Evolutionary conservation across 2,797 vertebrate genomes (phyloP), one percentile per base, ranked within the genome.

Genomic region (Geotria australis): DNA sequence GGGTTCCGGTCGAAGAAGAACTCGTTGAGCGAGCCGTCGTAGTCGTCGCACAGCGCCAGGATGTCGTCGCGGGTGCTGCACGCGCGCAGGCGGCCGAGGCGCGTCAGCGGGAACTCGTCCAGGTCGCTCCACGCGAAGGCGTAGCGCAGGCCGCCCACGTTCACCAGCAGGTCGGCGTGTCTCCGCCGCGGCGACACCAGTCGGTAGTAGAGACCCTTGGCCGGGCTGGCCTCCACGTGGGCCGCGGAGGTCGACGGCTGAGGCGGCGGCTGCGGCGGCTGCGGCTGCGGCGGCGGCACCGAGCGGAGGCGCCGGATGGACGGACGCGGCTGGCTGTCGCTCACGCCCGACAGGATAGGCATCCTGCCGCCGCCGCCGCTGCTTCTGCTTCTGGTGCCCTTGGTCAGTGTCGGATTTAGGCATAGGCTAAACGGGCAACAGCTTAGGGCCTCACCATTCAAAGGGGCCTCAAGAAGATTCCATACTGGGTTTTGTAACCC

Each of bases 1-100:
- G 88, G 88, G 63, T 78, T 94, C 49, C 85, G 79, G 71, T 94
- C 89, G 48, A 96, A 95, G 74, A 94, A 96, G 66, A 79, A 96
- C 69, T 94, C 89, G 9, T 93, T 85, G 68, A 78, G 73, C 68
- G 71, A 74, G 56, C 75, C 74, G 13, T 95, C 86, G 8, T 93
- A 95, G 71, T 96, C 88, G 11, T 94, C 85, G 6, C 88, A 96
- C 65, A 89, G 66, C 56, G 82, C 73, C 76, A 96, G 81, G 69
- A 95, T 81, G 69, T 95, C 88, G 9, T 80, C 81, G 1, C 77
- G 78, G 59, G 74, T 85, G 67, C 75, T 83, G 69, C 86, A 95
- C 59, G 74, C 63, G 57, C 70, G 76, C 59, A 95, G 73, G 67
- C 79, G 84, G 8, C 81, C 82, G n/a, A 95, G 76, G 60, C 85